phyloP scores from a whole-genome alignment of 2,888 invertebrate species.

The Oxytorus armatus region DNA sequence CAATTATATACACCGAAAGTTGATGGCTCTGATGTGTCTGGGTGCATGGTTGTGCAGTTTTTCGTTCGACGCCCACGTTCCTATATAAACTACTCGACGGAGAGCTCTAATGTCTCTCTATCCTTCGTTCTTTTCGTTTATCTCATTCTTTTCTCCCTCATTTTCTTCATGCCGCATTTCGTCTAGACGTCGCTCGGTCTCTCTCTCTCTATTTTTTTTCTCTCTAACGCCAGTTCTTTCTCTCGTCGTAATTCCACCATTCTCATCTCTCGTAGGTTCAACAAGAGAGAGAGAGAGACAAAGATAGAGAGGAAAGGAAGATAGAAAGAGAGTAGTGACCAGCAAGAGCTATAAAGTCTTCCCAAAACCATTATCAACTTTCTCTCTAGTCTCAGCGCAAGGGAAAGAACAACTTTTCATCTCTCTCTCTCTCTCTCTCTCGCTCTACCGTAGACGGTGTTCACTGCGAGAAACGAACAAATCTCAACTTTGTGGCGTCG shows the following conservation, averaged over 20 bases:
- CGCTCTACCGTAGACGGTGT: constrained; percentile 35
- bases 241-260: constrained; percentile 12
- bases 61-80: constrained; percentile 61
- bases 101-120: constrained; percentile 36
- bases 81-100: constrained; percentile 42
- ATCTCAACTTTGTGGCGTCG: constrained; percentile 20
- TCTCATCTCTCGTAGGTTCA: constrained; percentile 17
- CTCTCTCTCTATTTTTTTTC: constrained; percentile 17
- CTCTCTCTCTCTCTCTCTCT: constrained; percentile 2
- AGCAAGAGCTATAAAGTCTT: constrained; percentile 30
- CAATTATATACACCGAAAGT: constrained; percentile 57
- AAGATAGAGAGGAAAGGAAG: constrained; percentile 70
- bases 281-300: constrained; percentile 50
- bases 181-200: constrained; percentile 49
- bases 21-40: constrained; percentile 32
- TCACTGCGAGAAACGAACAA: constrained; percentile 38
- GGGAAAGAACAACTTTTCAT: constrained; percentile 32
- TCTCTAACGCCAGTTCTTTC: not conserved
- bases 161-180: constrained; percentile 42
- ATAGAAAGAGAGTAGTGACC: constrained; percentile 76
- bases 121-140: constrained; percentile 29
- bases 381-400: constrained; percentile 54
- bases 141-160: constrained; percentile 36
- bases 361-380: constrained; percentile 77
- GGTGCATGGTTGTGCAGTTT: constrained; percentile 43